Conservation (phyloP, 2,113 vertebrate genomes). For the Struthidea cinerea region DNA sequence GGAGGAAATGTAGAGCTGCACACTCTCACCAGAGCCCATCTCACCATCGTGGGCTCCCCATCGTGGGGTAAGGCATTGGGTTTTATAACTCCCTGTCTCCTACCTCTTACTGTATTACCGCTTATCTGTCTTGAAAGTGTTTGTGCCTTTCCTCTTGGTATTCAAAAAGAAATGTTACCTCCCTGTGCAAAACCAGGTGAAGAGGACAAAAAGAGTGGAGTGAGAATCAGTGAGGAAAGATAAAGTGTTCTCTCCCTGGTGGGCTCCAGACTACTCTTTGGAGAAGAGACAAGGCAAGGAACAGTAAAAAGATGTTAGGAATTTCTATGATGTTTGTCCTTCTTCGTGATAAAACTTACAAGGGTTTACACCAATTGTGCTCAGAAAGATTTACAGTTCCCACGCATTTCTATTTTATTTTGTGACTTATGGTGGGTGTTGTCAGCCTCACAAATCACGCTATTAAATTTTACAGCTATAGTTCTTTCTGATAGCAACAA, state of each 20-base stretch:
- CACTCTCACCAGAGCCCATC: not conserved
- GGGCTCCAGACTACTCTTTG: not conserved
- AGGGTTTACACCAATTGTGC: not conserved
- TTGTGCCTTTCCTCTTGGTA: not conserved
- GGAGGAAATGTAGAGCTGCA: accelerated
- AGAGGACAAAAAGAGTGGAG: not conserved
- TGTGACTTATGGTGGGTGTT: not conserved
- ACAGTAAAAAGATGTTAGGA: not conserved
- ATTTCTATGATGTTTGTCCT: not conserved
- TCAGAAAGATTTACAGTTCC: not conserved
- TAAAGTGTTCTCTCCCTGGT: not conserved
- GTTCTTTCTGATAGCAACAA: not conserved
- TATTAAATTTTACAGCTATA: not conserved
- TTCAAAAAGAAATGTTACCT: not conserved
- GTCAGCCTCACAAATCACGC: not conserved
- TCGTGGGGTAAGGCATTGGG: accelerated
- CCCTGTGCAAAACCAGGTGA: not conserved
- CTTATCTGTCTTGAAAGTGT: not conserved
- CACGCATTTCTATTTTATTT: not conserved
- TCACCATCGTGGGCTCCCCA: not conserved
- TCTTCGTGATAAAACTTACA: not conserved
- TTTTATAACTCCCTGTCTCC: not conserved
- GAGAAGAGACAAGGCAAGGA: not conserved
- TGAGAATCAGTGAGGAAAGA: not conserved
- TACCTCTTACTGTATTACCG: not conserved